Percentiles rank a stretch among this genome's conserved stretches.
These are phyloP conservation scores for Drosophila melanosoma DNA, from an alignment of 2,888 invertebrate genomes.

Conservation along the genomic window DNA sequence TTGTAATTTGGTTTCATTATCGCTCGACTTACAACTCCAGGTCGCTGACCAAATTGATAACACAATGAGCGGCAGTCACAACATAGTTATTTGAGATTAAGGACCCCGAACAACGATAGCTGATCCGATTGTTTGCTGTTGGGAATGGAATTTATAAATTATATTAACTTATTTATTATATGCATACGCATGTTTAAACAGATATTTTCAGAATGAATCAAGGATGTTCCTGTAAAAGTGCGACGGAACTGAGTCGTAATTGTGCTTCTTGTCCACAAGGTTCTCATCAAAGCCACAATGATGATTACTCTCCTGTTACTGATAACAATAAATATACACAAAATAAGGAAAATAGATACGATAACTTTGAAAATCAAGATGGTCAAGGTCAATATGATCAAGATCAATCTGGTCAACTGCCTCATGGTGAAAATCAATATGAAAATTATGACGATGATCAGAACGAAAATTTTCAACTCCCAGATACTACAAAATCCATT, in stretches of 20 bases:
- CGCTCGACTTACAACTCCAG: conserved; percentile 84
- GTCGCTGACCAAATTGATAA: conserved; percentile 85
- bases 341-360: no score
- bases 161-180: conserved; percentile 1
- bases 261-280: conserved; percentile 22
- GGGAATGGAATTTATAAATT: conserved; percentile 1
- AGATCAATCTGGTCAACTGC: no score
- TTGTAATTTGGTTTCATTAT: not conserved
- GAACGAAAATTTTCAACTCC: conserved; percentile 28
- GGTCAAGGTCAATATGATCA: no score
- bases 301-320: not conserved
- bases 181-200: not conserved
- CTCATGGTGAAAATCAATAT: not conserved
- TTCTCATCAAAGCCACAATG: not conserved
- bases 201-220: conserved; percentile 29
- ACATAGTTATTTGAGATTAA: conserved; percentile 86
- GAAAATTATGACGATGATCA: not conserved
- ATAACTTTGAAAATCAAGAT: no score
- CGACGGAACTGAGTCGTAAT: not conserved
- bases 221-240: conserved; percentile 47
- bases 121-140: conserved; percentile 78
- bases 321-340: not conserved
- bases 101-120: conserved; percentile 85
- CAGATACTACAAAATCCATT: conserved; percentile 56
- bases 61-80: conserved; percentile 88